Evolutionary conservation across 2,797 vertebrate species (phyloP).

Genomic region (Darevskia mixta): DNA sequence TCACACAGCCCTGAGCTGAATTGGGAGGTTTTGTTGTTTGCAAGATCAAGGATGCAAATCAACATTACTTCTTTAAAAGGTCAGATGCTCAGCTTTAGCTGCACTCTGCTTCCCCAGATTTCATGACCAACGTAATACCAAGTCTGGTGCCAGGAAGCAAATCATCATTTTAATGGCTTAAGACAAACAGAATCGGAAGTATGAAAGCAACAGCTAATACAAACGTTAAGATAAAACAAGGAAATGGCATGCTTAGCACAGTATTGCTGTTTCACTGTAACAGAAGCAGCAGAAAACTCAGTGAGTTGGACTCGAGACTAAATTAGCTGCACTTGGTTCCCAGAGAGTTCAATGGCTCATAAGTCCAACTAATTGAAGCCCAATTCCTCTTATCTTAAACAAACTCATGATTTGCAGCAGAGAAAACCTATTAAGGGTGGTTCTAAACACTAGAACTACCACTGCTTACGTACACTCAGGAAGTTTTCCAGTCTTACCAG

Average conservation of each 20-base stretch:
- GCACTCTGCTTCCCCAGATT: neutral
- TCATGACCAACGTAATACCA: neutral
- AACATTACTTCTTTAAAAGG: constrained; percentile 9
- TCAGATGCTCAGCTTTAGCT: neutral
- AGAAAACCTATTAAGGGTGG: neutral
- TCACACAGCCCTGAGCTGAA: neutral
- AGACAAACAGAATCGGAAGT: neutral
- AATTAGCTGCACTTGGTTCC: neutral
- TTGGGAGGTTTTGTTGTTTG: neutral
- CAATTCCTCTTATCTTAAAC: neutral
- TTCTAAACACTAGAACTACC: neutral
- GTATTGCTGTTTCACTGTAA: neutral
- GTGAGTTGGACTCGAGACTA: neutral
- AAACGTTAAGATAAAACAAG: neutral
- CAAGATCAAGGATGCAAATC: neutral
- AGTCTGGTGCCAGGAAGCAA: neutral
- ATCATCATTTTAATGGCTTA: neutral
- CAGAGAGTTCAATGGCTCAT: neutral
- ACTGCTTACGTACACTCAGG: neutral
- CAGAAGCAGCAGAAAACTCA: neutral
- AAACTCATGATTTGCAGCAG: neutral
- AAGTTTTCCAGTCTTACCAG: neutral
- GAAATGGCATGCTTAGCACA: neutral
- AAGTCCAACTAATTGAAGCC: neutral
- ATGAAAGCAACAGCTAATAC: neutral